Evolutionary conservation across 1,140 invertebrate genomes (phyloP).

Genomic region (Drusus annulatus): DNA sequence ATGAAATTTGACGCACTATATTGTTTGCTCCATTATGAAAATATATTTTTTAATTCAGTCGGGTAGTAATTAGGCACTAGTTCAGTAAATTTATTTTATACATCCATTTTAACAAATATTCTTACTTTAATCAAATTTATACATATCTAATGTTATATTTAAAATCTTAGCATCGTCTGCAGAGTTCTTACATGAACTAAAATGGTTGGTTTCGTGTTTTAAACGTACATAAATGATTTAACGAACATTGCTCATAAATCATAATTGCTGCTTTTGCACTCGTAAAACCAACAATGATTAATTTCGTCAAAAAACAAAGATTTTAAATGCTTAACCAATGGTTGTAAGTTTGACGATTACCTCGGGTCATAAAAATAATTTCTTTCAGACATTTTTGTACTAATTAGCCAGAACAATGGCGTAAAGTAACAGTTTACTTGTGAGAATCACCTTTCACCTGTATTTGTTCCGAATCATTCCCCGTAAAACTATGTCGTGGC

Average conservation of each 20-base stretch:
- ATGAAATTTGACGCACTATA: too few species aligned
- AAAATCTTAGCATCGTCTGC: too few species aligned
- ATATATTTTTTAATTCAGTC: too few species aligned
- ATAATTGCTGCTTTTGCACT: not conserved
- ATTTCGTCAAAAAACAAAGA: not conserved
- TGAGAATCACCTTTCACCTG: constrained; percentile 46
- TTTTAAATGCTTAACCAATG: not conserved
- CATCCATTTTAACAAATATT: too few species aligned
- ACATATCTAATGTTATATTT: too few species aligned
- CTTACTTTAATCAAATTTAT: too few species aligned
- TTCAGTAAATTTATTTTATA: too few species aligned
- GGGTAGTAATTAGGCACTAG: too few species aligned
- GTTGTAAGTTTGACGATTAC: constrained; percentile 14
- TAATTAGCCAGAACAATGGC: constrained; percentile 3
- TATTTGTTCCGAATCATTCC: constrained; percentile 22
- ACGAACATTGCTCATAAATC: not conserved
- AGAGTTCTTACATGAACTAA: too few species aligned
- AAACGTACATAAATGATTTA: not conserved
- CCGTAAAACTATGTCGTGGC: constrained; percentile 13
- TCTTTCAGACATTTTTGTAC: constrained; percentile 13
- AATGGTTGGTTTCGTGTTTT: too few species aligned
- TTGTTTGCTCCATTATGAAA: too few species aligned
- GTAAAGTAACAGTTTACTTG: constrained; percentile 31
- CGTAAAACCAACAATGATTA: not conserved
- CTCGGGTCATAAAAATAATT: not conserved